Base-by-base conservation (phyloP, 1,140 invertebrate genomes). In the Pomacea maculata region DNA sequence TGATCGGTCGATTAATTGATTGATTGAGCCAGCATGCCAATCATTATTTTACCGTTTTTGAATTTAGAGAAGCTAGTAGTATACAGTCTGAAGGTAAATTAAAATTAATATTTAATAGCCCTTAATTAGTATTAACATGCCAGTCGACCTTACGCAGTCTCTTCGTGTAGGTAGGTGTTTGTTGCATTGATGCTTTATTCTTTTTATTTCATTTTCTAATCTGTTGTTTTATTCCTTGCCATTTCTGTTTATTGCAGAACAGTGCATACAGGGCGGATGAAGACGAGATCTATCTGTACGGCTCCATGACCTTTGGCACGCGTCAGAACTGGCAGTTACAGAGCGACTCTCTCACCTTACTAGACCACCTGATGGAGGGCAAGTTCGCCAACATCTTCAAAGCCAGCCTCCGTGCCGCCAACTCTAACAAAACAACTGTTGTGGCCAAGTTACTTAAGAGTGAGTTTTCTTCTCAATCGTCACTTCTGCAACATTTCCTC, bases 381-480 rank as follows among this genome's bases (percentile, higher is more conserved):
- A 73, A 78, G 61, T 85, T 85, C 80, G 85, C 85, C 15, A 82
- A 78, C 54, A 85, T 85, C 55, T 85, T 75, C 78, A 79, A 81
- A 65, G 85, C 85, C n/a, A 79, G 63, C 9, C 80, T 70, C 63
- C 45, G 25, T 10, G 45, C 52, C n/a, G 64, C 55, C 45, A 34
- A 68, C 61, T 45, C 11, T 8, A 67, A 76, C 4, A 63, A 57
- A 19, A 29, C 68, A 11, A 65, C 52, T 45, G 85, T 84, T 17
- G 80, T 80, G 9, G 83, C 83, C 65, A 85, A 85, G 61, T 79
- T 80, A 10, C 52, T 85, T 0, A 84, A 84, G 82, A 76, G 85
- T 85, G 25, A 71, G 75, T 65, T 34, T 54, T 21, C 29, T 25
- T 45, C 34, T 45, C 34, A 45, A 6, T 45, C 6, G 34, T 45